Evolutionary conservation across 1,140 invertebrate species (phyloP).

Genomic region (Stenopsyche tienmushanensis): DNA sequence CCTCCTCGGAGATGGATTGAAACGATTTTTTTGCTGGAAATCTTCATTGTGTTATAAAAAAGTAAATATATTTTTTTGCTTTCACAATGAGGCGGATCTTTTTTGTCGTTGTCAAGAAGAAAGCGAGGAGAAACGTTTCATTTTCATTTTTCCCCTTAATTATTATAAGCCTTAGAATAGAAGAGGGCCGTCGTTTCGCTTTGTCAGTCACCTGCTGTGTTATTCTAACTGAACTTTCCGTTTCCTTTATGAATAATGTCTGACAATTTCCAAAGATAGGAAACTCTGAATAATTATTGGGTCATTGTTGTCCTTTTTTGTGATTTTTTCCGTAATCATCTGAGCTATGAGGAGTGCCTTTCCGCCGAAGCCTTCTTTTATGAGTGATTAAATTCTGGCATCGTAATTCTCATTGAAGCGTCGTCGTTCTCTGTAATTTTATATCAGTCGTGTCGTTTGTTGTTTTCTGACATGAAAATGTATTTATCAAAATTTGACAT

Average conservation of each 20-base stretch:
- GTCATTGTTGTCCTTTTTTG: constrained; percentile 19
- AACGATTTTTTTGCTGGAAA: too few species aligned
- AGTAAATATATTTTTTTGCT: too few species aligned
- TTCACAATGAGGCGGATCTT: constrained; percentile 4
- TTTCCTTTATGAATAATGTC: constrained; percentile 36
- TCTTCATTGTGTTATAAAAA: too few species aligned
- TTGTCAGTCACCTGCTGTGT: constrained; percentile 34
- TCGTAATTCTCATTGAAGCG: too few species aligned
- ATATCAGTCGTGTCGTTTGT: neutral
- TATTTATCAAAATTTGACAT: neutral
- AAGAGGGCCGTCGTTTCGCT: constrained; percentile 20
- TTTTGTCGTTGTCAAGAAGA: constrained; percentile 4
- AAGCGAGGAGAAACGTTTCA: constrained; percentile 15
- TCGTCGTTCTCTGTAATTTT: too few species aligned
- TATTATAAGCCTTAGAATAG: constrained; percentile 29
- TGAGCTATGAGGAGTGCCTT: neutral
- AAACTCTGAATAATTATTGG: constrained; percentile 28
- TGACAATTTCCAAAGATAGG: constrained; percentile 28
- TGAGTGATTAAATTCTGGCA: too few species aligned
- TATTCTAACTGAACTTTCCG: constrained; percentile 37
- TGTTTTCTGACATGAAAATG: neutral
- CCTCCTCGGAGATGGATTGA: too few species aligned
- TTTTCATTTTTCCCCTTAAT: constrained; percentile 27
- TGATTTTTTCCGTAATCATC: neutral
- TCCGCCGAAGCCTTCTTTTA: neutral